Evolutionary conservation across 1,140 invertebrate species (phyloP).

Genomic region (Metaphire vulgaris): DNA sequence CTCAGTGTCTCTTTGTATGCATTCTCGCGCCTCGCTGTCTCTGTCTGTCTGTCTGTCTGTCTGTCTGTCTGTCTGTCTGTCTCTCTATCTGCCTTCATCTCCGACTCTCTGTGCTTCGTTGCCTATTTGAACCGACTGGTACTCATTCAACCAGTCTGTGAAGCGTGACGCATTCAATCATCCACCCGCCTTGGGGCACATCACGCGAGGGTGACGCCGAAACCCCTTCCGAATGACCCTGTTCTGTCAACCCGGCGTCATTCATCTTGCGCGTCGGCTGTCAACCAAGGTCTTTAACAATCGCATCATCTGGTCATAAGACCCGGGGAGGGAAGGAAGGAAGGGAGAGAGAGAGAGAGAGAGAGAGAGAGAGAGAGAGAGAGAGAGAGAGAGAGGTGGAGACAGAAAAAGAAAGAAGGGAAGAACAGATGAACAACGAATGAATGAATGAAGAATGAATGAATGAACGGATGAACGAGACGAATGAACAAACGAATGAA

Average conservation of each 20-base stretch:
- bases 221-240: too few relatives aligned
- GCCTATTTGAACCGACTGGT: too few relatives aligned
- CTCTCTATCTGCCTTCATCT: neutral
- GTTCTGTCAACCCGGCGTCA: too few relatives aligned
- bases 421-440: neutral
- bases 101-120: too few relatives aligned
- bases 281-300: too few relatives aligned
- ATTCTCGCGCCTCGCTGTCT: neutral
- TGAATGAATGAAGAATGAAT: neutral
- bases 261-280: too few relatives aligned
- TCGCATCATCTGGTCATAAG: too few relatives aligned
- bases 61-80: neutral
- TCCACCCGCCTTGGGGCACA: too few relatives aligned
- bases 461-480: neutral
- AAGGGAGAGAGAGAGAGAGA: neutral
- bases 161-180: too few relatives aligned
- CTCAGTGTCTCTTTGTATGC: neutral
- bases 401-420: neutral
- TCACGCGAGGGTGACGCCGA: too few relatives aligned
- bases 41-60: neutral
- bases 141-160: too few relatives aligned
- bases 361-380: neutral
- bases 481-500: too few relatives aligned
- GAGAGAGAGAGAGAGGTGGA: neutral
- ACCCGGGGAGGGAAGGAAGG: neutral